Base-by-base conservation (phyloP, 2,113 vertebrate species). In the Cervus canadensis region DNA sequence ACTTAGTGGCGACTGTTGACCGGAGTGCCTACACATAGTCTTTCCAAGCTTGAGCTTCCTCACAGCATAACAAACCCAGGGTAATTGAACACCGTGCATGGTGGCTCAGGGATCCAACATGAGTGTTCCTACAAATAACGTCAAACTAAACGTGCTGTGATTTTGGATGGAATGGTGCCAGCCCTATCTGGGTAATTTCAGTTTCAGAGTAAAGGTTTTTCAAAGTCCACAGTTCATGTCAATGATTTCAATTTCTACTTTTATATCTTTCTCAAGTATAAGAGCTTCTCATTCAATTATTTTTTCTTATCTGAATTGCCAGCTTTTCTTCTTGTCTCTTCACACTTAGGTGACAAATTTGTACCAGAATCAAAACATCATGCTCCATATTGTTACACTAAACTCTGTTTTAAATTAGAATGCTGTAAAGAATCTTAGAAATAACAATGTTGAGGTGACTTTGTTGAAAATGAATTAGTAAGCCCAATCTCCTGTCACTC, bases 221-320 rank as follows among this genome's bases (percentile, higher is more conserved):
- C 36, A 81, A 59, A 74, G 76, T 36, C 33, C n/a, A 76, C 23
- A 11, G 26, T 52, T 52, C 36, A 57, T 57, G 36, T 64, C 30
- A 92, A 36, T 57, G 36, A 92, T 74, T 94, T 96, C 57, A 87
- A 33, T 95, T 89, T 94, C 33, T 43, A 59, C 78, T 86, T 82
- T 90, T 88, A 71, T 87, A 78, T 89, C 30, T 87, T 76, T 90
- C 43, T 89, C 50, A 90, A 96, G 59, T 90, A 76, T 60, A 91
- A 96, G 54, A 89, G 48, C 56, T 60, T 62, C 50, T 76, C 43
- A 85, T 45, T 81, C 67, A 74, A 82, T 81, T 84, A 87, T 89
- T 57, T 50, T 50, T 59, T 92, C 48, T 96, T 94, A 96, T 79
- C 23, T 43, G 56, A 85, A 48, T 16, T 40, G 14, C 36, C 17